These are phyloP conservation scores for Siniperca obscura DNA, from an alignment of 2,797 vertebrate genomes.

Conservation along the genomic window DNA sequence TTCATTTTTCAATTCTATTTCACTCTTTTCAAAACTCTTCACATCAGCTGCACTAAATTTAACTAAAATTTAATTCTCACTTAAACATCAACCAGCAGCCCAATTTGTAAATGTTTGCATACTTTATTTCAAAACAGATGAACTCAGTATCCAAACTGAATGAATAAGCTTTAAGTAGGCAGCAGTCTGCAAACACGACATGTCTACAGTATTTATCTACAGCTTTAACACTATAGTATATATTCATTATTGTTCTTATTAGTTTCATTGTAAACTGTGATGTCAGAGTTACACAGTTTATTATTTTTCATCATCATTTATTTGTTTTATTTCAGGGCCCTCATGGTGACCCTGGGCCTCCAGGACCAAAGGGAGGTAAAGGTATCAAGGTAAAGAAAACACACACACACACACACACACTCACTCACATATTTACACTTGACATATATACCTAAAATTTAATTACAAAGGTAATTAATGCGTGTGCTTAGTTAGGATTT, in stretches of 20 bases:
- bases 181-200: background rate
- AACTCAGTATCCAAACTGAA: background rate
- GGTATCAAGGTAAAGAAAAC: conserved; percentile 79
- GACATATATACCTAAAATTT: background rate
- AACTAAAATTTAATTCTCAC: background rate
- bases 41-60: background rate
- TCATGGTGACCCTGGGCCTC: conserved; percentile 68
- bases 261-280: background rate
- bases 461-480: too few species aligned
- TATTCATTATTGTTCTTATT: background rate
- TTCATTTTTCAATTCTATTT: background rate
- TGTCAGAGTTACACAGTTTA: background rate
- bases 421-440: background rate
- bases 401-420: background rate
- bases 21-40: background rate
- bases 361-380: conserved; percentile 73
- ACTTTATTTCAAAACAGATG: background rate
- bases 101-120: background rate
- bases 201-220: background rate
- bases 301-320: background rate
- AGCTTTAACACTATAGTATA: background rate
- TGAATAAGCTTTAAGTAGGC: background rate
- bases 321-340: conserved; percentile 70
- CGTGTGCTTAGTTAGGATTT: too few species aligned
- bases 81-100: too few species aligned